phyloP scores from a whole-genome alignment of 2,888 invertebrate genomes.

The Drosophila nigritarsus region DNA sequence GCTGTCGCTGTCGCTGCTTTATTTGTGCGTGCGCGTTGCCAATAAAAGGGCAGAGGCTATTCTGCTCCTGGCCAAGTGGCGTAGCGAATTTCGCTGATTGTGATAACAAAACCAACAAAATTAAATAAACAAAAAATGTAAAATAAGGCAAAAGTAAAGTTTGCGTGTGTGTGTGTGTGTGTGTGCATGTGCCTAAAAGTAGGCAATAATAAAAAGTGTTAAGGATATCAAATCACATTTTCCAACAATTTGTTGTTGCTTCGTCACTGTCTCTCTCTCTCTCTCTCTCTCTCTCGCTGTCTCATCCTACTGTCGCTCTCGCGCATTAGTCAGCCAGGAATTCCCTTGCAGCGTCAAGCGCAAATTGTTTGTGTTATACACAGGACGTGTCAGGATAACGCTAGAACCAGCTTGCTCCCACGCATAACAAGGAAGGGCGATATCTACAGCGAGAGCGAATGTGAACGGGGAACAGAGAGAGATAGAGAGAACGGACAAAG shows the following conservation, averaged over 20 bases:
- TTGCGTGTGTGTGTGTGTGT: slow-evolving; percentile 25
- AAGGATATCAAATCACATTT: slow-evolving; percentile 18
- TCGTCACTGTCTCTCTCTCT: slow-evolving; percentile 24
- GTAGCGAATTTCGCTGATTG: slow-evolving; percentile 63
- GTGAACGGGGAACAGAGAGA: background rate
- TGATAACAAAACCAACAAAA: slow-evolving; percentile 54
- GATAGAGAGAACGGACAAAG: background rate
- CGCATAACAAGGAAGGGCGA: slow-evolving; percentile 43
- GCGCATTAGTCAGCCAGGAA: slow-evolving; percentile 38
- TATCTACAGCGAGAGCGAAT: slow-evolving; percentile 9
- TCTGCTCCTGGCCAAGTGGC: slow-evolving; percentile 64
- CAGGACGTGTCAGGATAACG: slow-evolving; percentile 53
- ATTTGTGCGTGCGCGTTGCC: slow-evolving; percentile 78
- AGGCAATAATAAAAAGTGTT: slow-evolving; percentile 47
- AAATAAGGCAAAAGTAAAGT: slow-evolving; percentile 13
- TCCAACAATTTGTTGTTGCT: slow-evolving; percentile 21
- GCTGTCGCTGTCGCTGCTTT: slow-evolving; percentile 53
- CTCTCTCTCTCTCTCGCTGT: background rate
- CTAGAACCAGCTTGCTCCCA: slow-evolving; percentile 59
- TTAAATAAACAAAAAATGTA: slow-evolving; percentile 18
- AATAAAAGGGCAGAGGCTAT: slow-evolving; percentile 74
- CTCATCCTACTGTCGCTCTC: background rate
- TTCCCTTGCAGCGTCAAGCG: slow-evolving; percentile 64
- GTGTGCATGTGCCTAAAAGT: slow-evolving; percentile 36
- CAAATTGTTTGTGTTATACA: slow-evolving; percentile 74